Evolutionary conservation across 1,140 invertebrate species (phyloP).

Genomic region (Ostrea edulis): DNA sequence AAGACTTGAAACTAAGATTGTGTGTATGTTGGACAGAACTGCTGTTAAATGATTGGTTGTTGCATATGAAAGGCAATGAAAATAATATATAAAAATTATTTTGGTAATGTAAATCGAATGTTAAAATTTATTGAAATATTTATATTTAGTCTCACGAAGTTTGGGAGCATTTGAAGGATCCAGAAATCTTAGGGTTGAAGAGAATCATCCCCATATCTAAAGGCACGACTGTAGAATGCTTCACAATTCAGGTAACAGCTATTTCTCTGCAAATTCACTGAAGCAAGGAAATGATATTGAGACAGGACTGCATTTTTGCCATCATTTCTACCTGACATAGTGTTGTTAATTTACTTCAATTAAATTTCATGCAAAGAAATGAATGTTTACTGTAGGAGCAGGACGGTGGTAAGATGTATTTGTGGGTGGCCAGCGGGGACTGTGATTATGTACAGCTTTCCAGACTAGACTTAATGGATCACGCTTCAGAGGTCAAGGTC

Average conservation of each 20-base stretch:
- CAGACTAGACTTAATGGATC: slow-evolving; percentile 63
- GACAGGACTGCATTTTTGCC: too few species aligned
- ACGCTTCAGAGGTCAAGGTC: slow-evolving; percentile 45
- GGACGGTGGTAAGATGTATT: slow-evolving; percentile 48
- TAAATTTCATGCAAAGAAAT: background rate
- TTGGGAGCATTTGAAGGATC: slow-evolving; percentile 57
- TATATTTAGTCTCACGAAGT: slow-evolving; percentile 64
- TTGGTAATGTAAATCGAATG: background rate
- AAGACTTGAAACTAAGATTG: too few species aligned
- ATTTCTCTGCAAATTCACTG: background rate
- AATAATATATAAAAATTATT: too few species aligned
- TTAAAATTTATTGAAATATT: background rate
- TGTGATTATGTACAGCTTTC: slow-evolving; percentile 70
- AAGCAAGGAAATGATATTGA: background rate
- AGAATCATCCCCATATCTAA: slow-evolving; percentile 69
- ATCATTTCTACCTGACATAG: too few species aligned
- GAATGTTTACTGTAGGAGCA: slow-evolving; percentile 28
- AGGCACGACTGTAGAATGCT: slow-evolving; percentile 72
- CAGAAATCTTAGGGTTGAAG: slow-evolving; percentile 70
- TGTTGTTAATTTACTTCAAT: too few species aligned
- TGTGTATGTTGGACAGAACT: too few species aligned
- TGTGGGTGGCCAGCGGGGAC: slow-evolving; percentile 73
- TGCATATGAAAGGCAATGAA: too few species aligned
- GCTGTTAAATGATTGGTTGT: too few species aligned
- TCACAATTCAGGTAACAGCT: slow-evolving; percentile 69